Evolutionary conservation across 2,113 vertebrate species (phyloP).

Genomic region (Prunella himalayana): DNA sequence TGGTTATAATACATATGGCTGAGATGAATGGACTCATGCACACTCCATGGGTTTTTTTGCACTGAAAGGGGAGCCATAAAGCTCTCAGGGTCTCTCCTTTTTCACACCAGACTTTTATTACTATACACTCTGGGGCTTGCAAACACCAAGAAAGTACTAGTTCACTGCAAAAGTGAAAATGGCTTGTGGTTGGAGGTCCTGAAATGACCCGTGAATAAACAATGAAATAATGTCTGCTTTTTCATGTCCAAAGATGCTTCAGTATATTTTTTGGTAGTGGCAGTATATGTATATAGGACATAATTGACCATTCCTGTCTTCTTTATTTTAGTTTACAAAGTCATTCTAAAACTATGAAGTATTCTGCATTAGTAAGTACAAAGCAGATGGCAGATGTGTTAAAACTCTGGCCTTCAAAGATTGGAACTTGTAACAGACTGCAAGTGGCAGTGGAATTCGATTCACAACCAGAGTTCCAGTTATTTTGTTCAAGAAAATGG

Average conservation of each 20-base stretch:
- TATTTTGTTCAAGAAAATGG: background rate
- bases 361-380: background rate
- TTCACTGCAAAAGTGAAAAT: background rate
- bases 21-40: background rate
- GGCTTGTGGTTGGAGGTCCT: background rate
- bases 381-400: conserved; percentile 1
- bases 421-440: background rate
- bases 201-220: background rate
- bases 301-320: background rate
- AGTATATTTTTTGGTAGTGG: background rate
- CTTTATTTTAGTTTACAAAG: background rate
- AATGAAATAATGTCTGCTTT: background rate
- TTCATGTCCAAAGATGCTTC: background rate
- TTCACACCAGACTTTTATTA: background rate
- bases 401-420: conserved; percentile 6
- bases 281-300: background rate
- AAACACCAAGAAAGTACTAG: background rate
- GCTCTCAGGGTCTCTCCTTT: background rate
- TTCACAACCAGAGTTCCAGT: background rate
- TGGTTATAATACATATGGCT: background rate
- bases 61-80: background rate
- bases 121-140: background rate
- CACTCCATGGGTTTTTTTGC: background rate
- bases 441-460: background rate
- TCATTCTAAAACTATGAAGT: background rate